phyloP scores from a whole-genome alignment of 2,888 invertebrate species.

The Zelleria hepariella region DNA sequence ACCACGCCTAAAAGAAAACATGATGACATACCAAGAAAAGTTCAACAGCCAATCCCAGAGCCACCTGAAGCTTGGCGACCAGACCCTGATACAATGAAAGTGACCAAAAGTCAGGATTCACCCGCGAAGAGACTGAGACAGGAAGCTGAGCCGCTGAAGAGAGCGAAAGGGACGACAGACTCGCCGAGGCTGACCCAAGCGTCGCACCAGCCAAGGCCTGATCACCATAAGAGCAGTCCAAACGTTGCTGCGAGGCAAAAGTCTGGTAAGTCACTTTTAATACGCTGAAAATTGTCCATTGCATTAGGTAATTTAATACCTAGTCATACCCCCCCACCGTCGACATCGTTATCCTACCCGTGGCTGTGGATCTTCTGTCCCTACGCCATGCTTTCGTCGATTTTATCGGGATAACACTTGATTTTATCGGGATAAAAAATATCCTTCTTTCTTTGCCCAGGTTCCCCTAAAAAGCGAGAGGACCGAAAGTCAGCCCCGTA shows the following conservation, averaged over 20 bases:
- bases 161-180: conserved; percentile 54
- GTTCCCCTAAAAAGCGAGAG: conserved; percentile 50
- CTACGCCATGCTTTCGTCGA: too few species aligned
- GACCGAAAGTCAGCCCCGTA: conserved; percentile 68
- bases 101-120: conserved; percentile 50
- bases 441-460: too few species aligned
- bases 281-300: too few species aligned
- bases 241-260: conserved; percentile 71
- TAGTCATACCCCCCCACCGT: too few species aligned
- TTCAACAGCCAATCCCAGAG: conserved; percentile 16
- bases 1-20: conserved; percentile 27
- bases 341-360: too few species aligned
- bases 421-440: too few species aligned
- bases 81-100: conserved; percentile 57
- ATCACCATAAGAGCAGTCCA: conserved; percentile 76
- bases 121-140: conserved; percentile 58
- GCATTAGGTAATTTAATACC: too few species aligned
- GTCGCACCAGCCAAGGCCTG: conserved; percentile 35
- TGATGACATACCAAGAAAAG: conserved; percentile 38
- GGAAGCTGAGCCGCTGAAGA: conserved; percentile 59
- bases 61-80: conserved; percentile 40
- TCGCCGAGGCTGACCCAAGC: conserved; percentile 55
- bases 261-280: conserved; percentile 34
- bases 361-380: too few species aligned
- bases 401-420: too few species aligned